Base-by-base conservation (phyloP, 2,797 vertebrate species). In the Fistularia tabacaria region DNA sequence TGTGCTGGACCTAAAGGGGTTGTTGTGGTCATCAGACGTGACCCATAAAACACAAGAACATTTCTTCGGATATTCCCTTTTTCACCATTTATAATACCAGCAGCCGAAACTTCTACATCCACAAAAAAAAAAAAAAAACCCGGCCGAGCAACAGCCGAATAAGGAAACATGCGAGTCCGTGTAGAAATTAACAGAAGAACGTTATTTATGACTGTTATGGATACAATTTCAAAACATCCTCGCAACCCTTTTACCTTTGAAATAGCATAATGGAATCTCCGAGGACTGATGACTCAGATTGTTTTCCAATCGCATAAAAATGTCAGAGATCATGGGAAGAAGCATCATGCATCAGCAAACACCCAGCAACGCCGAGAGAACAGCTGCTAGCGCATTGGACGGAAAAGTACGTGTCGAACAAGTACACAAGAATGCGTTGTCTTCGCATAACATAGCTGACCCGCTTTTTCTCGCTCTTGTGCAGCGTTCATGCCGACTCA, bases 321-420 rank as follows among this genome's bases (percentile, higher is more conserved):
- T 57, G 76, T 80, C 71, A 83, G 49, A 76, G 54, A 47, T 57
- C 53, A 69, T 67, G 62, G 47, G 64, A 80, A 64, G 56, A 12
- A 44, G 39, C 57, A 60, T 49, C 42, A 59, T 70, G 14, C 47
- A 62, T 65, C 59, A 46, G 65, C 59, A 71, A 44, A 62, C 59
- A 64, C 65, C 59, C 10, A 14, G 46, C 13, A 69, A 56, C 57
- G 66, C 36, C 38, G n/a, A 7, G n/a, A 45, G 50, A 62, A 36
- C 55, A 47, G n/a, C 43, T 51, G 45, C 37, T 8, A 51, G 49
- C 52, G 14, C 13, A 38, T 11, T 46, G 14, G 36, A 39, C 38
- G 52, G 50, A 37, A 44, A 40, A 11, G 41, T 12, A 53, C 53
- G 14, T 62, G 46, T 5, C 9, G 11, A 51, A 48, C 10, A 54